Percentiles rank a stretch among this genome's conserved stretches.
Conservation (phyloP, 2,888 invertebrate species). For the Pyrrhia umbra region DNA sequence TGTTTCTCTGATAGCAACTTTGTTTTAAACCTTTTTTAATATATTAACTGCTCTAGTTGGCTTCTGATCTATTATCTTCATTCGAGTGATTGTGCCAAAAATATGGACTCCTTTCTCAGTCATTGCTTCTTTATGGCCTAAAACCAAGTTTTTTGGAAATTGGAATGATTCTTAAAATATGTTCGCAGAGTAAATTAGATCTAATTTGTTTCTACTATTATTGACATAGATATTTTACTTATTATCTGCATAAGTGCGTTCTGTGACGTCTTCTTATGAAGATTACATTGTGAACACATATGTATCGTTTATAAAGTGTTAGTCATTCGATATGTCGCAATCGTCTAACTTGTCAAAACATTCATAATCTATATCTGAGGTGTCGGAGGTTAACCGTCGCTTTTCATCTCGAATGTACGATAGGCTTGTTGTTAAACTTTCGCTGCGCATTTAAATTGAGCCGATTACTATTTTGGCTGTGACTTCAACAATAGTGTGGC, state of each 20-base stretch:
- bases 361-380: conserved; percentile 19
- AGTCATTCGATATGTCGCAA: conserved; percentile 42
- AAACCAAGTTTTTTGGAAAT: conserved; percentile 4
- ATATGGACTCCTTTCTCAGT: conserved; percentile 2
- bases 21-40: conserved; percentile 39
- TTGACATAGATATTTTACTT: not conserved
- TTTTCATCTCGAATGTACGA: conserved; percentile 59
- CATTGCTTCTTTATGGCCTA: not conserved
- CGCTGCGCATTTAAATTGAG: conserved; percentile 22
- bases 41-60: conserved; percentile 27
- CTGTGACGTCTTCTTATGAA: conserved; percentile 9
- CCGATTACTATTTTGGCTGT: conserved; percentile 12
- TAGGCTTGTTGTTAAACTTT: conserved; percentile 35
- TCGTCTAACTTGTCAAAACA: conserved; percentile 41
- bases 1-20: conserved; percentile 27
- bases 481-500: conserved; percentile 17
- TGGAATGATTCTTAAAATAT: not conserved
- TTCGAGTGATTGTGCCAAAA: conserved; percentile 23
- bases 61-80: conserved; percentile 35
- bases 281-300: conserved; percentile 16
- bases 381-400: conserved; percentile 35
- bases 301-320: conserved; percentile 36
- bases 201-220: conserved; percentile 2
- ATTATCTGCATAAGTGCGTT: not conserved
- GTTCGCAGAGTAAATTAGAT: not conserved